These are phyloP conservation scores for Andrena fulva DNA, from an alignment of 2,888 invertebrate species.

Conservation along the genomic window DNA sequence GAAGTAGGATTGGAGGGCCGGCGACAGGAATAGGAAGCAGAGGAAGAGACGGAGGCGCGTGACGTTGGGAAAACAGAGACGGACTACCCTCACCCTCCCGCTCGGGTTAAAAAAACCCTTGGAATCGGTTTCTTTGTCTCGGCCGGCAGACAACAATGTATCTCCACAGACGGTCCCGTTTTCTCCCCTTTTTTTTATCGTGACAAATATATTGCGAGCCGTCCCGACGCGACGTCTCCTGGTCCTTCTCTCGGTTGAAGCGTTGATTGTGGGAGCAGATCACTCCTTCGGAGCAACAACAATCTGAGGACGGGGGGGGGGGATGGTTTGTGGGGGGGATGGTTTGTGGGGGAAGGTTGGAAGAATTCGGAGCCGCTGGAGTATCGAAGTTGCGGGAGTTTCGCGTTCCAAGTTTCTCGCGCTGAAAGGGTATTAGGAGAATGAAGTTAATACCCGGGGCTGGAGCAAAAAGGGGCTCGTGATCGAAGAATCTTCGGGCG, in stretches of 20 bases:
- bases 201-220: constrained; percentile 28
- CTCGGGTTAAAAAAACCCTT: constrained; percentile 29
- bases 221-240: constrained; percentile 14
- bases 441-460: constrained; percentile 20
- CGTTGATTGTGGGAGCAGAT: constrained; percentile 19
- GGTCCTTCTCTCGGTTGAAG: background rate
- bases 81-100: constrained; percentile 14
- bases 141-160: constrained; percentile 49
- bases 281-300: background rate
- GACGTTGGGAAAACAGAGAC: constrained; percentile 15
- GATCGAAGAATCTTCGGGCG: constrained; percentile 2
- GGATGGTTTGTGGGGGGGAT: background rate
- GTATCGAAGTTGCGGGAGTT: background rate
- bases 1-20: constrained; percentile 72
- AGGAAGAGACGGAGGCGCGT: constrained; percentile 6
- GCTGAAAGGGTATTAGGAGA: background rate
- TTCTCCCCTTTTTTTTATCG: constrained; percentile 11
- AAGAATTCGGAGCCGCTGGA: background rate
- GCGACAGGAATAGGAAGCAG: background rate
- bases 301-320: background rate
- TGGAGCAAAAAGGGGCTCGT: constrained; percentile 6
- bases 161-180: background rate
- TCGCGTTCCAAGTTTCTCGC: background rate
- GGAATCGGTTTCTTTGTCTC: constrained; percentile 68
- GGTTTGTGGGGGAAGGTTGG: background rate